Evolutionary conservation across 2,888 invertebrate species (phyloP).

Genomic region (Perithous albicinctus): DNA sequence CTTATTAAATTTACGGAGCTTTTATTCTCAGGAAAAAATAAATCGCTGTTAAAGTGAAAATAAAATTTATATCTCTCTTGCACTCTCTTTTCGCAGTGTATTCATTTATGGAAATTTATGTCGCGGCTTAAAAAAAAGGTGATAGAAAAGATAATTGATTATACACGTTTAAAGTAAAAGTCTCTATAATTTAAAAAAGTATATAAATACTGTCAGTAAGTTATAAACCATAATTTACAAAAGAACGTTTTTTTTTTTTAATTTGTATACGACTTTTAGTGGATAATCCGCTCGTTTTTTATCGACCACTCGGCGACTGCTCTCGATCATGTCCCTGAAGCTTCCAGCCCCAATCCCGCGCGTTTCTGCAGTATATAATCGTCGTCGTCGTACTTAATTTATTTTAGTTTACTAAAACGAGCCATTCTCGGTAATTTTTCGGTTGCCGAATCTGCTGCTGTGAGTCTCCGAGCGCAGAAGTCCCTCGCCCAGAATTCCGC

Average conservation of each 20-base stretch:
- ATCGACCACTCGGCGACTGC: conserved; percentile 13
- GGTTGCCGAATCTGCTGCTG: not conserved
- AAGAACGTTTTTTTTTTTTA: not conserved
- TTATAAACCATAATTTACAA: not conserved
- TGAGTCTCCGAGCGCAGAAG: conserved; percentile 13
- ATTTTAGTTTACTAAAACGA: conserved; percentile 73
- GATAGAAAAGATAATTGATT: too few relatives aligned
- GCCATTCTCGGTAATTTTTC: conserved; percentile 33
- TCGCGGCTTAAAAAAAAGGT: too few relatives aligned
- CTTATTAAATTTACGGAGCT: too few relatives aligned
- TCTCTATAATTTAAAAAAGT: too few relatives aligned
- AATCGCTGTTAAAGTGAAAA: too few relatives aligned
- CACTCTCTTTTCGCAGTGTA: too few relatives aligned
- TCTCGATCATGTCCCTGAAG: conserved; percentile 35
- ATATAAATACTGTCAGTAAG: not conserved
- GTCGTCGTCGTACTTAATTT: conserved; percentile 81
- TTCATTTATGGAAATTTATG: too few relatives aligned
- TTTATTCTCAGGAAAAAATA: too few relatives aligned
- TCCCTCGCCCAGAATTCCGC: conserved; percentile 21
- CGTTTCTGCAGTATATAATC: conserved; percentile 19
- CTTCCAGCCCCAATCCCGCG: not conserved
- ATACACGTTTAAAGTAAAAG: too few relatives aligned
- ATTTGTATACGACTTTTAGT: not conserved
- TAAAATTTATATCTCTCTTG: too few relatives aligned
- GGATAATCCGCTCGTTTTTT: not conserved